Conservation (phyloP, 2,888 invertebrate species). For the Stenolophus ochropezus region DNA sequence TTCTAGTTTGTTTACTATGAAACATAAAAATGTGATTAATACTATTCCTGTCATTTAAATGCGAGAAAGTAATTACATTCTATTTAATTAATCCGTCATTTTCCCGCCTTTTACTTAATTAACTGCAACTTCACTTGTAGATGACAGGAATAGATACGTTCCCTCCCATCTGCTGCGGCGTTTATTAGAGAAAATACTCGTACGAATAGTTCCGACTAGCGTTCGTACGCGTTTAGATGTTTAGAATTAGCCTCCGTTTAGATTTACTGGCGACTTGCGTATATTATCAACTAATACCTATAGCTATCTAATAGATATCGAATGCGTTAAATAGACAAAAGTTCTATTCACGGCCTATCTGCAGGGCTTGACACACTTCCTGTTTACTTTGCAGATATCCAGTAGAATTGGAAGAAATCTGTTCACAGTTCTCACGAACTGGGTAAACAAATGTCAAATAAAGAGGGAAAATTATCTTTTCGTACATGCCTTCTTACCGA, state of each 20-base stretch:
- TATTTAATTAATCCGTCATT: background rate
- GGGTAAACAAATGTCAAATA: background rate
- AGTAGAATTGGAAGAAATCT: background rate
- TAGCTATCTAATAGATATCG: background rate
- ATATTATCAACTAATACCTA: background rate
- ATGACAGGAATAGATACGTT: background rate
- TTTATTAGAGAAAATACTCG: background rate
- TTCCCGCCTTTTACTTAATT: background rate
- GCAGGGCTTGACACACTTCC: constrained; percentile 6
- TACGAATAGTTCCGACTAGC: no score
- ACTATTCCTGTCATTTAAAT: background rate
- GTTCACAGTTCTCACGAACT: background rate
- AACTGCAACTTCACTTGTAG: background rate
- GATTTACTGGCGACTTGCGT: background rate
- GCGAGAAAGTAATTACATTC: background rate
- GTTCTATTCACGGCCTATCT: constrained; percentile 2
- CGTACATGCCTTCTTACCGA: no score
- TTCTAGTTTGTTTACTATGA: background rate
- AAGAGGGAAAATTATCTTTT: background rate
- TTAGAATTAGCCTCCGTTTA: no score
- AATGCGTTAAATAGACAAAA: background rate
- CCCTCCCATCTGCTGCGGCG: background rate
- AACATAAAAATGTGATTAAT: background rate
- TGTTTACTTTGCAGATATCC: constrained; percentile 32
- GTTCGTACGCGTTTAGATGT: no score